A percentile compares a stretch with the other conserved stretches of the same genome.
Conservation (phyloP, 2,888 invertebrate genomes). For the Oligia latruncula region DNA sequence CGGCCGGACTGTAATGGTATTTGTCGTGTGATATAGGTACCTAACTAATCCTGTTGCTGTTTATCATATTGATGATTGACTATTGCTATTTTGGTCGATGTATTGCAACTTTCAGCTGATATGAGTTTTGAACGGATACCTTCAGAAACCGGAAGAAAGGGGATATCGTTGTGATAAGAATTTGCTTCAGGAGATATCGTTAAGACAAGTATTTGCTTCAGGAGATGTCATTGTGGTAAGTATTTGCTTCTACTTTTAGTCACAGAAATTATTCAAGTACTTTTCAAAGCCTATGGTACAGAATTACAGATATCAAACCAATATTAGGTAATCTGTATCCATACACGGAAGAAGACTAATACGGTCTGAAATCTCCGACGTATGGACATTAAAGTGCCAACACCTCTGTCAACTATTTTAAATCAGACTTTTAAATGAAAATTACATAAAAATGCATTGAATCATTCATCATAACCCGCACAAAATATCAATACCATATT, state of each 20-base stretch:
- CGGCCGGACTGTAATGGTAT: not conserved
- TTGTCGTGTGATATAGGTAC: not conserved
- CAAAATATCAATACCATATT: constrained; percentile 53
- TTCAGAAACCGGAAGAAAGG: not conserved
- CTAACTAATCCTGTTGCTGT: not conserved
- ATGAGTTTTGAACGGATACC: not conserved
- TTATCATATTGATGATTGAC: not conserved
- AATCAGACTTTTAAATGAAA: constrained; percentile 47
- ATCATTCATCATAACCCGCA: constrained; percentile 55
- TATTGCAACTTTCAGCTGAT: no score
- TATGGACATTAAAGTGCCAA: constrained; percentile 30
- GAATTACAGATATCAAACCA: not conserved
- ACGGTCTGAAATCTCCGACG: constrained; percentile 12
- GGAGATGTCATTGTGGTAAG: not conserved
- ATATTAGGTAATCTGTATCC: constrained; percentile 6
- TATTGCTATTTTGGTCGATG: not conserved
- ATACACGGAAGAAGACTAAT: constrained; percentile 1
- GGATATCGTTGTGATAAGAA: not conserved
- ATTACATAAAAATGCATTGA: constrained; percentile 54
- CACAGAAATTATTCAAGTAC: not conserved
- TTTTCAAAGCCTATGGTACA: not conserved
- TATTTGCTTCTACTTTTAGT: not conserved
- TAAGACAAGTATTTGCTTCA: not conserved
- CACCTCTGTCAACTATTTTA: constrained; percentile 29
- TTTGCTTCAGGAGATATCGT: not conserved